A percentile compares a stretch with the other conserved stretches of the same genome.
Evolutionary conservation across 1,140 invertebrate genomes (phyloP).

Genomic region (Streblospio benedicti): DNA sequence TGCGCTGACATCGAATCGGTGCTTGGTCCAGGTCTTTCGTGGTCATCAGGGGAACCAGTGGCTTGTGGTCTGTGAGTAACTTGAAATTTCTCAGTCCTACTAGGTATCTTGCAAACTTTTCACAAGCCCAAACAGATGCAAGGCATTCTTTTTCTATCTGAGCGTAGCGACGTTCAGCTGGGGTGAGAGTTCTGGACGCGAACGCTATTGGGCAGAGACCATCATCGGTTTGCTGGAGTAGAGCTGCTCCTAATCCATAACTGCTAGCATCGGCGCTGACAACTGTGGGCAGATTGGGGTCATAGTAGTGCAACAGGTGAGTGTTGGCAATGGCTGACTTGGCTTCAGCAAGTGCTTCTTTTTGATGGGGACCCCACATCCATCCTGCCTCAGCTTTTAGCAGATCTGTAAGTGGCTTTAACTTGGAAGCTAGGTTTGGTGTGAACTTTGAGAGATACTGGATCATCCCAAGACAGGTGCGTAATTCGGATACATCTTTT

Average conservation of each 20-base stretch:
- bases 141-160: constrained; percentile 23
- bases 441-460: constrained; percentile 42
- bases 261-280: constrained; percentile 20
- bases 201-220: constrained; percentile 20
- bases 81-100: constrained; percentile 31
- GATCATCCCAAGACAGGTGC: constrained; percentile 34
- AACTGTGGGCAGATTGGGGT: constrained; percentile 11
- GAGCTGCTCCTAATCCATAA: constrained; percentile 21
- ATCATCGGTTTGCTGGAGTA: constrained; percentile 18
- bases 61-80: constrained; percentile 36
- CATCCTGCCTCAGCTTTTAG: background rate
- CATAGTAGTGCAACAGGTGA: too few relatives aligned
- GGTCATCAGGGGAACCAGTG: constrained; percentile 23
- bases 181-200: constrained; percentile 21
- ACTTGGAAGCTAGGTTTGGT: constrained; percentile 33
- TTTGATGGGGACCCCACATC: constrained; percentile 7
- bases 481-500: constrained; percentile 13
- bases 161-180: constrained; percentile 25
- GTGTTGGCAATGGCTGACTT: too few relatives aligned
- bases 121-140: constrained; percentile 30
- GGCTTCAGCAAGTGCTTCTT: background rate
- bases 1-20: constrained; percentile 17
- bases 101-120: constrained; percentile 50
- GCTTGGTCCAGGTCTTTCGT: constrained; percentile 9
- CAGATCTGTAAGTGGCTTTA: constrained; percentile 21